Base-by-base conservation (phyloP, 2,113 vertebrate genomes). In the Centrocercus urophasianus region DNA sequence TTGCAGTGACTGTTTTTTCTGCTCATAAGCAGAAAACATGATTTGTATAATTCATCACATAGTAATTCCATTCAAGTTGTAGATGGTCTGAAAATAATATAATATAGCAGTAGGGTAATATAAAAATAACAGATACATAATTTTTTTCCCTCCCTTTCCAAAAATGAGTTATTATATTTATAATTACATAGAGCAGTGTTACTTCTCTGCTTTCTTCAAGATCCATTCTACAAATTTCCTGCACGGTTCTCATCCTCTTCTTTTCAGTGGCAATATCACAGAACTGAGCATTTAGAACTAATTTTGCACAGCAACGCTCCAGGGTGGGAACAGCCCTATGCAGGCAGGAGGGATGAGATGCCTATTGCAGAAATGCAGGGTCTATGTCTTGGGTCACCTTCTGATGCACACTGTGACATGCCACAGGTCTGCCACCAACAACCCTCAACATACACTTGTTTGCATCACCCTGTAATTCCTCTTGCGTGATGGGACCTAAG, bases 151-250 rank as follows among this genome's bases (percentile, higher is more conserved):
- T 83, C 67, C 28, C 42, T 74, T 90, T 92, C 67, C 63, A 76
- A 63, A 94, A 88, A 89, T 50, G 54, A 74, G 48, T 70, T 83
- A 60, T 90, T 94, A 75, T 66, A 76, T 83, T 90, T 88, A 18
- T 75, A 92, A 93, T 78, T 72, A 28, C 67, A 74, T 21, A 77
- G 17, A 93, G 30, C 71, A 76, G 65, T 48, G 63, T 43, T 40
- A 47, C 24, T 86, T 86, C 40, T 40, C 74, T 63, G 9, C 15
- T 79, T 95, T 91, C 79, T 90, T 52, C 54, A 63, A 90, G 64
- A 85, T 40, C 60, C 34, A 75, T 86, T 48, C 50, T 25, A 64
- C 54, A 66, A 56, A 81, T 88, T 80, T 85, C 48, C 40, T 90
- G 32, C 70, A 91, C n/a, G 40, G 3, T 73, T 88, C 80, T 75